phyloP scores from a whole-genome alignment of 2,888 invertebrate species.

The Meliscaeva auricollis region DNA sequence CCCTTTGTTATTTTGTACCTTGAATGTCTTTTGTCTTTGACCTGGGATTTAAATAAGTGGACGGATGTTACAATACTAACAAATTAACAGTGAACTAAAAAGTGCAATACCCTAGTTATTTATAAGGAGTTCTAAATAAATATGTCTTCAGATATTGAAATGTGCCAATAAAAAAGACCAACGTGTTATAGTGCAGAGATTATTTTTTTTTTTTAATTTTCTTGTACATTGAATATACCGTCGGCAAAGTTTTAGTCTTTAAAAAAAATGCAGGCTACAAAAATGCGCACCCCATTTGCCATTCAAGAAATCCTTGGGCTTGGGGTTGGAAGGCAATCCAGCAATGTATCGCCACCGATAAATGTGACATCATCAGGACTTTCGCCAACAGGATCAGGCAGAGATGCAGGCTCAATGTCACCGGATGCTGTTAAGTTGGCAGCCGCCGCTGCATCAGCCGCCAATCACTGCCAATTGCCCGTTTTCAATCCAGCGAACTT shows the following conservation, averaged over 20 bases:
- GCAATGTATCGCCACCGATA: slow-evolving; percentile 76
- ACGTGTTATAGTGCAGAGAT: slow-evolving; percentile 19
- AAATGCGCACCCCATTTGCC: slow-evolving; percentile 84
- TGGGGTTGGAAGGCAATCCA: slow-evolving; percentile 80
- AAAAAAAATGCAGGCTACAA: slow-evolving; percentile 83
- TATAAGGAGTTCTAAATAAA: slow-evolving; percentile 1
- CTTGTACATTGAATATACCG: slow-evolving; percentile 49
- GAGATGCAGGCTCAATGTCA: slow-evolving; percentile 81
- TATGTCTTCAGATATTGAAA: slow-evolving; percentile 15
- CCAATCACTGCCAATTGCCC: slow-evolving; percentile 83
- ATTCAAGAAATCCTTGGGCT: slow-evolving; percentile 83
- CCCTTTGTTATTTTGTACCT: slow-evolving; percentile 23
- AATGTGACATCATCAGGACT: slow-evolving; percentile 61
- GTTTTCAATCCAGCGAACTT: slow-evolving; percentile 84
- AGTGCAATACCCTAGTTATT: slow-evolving; percentile 50
- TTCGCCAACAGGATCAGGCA: slow-evolving; percentile 52
- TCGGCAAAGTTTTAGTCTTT: slow-evolving; percentile 58
- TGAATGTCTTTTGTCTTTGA: slow-evolving; percentile 22
- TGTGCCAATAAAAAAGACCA: slow-evolving; percentile 58
- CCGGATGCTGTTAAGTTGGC: slow-evolving; percentile 82
- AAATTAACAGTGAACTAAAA: slow-evolving; percentile 44
- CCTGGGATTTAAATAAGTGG: slow-evolving; percentile 42
- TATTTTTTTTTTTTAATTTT: slow-evolving; percentile 15
- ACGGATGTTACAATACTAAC: slow-evolving; percentile 22
- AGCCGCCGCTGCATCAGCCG: slow-evolving; percentile 82